A percentile compares a stretch with the other conserved stretches of the same genome.
Evolutionary conservation across 37 sponge, comb jelly and placozoan genomes (phyloP).

Genomic region (Aplysina aerophoba): DNA sequence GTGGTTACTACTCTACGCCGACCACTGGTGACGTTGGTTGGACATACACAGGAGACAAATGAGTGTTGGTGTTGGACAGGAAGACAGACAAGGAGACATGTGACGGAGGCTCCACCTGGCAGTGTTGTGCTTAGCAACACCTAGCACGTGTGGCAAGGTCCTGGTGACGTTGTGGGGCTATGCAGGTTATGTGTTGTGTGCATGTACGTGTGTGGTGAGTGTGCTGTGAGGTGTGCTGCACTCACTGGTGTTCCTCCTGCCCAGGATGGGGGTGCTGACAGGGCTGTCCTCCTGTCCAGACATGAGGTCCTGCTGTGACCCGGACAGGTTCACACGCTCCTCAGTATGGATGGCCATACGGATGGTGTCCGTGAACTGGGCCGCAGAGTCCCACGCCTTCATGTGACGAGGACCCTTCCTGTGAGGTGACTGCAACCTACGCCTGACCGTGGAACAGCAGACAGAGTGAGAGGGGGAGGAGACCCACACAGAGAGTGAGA

Average conservation of each 20-base stretch:
- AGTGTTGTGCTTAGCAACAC: no score
- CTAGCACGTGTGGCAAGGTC: no score
- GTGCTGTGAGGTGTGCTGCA: no score
- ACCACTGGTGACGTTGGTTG: not conserved
- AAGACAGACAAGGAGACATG: no score
- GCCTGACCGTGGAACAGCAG: no score
- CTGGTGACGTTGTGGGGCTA: no score
- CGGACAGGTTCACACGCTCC: not conserved
- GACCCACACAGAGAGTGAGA: no score
- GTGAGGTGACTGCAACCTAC: no score
- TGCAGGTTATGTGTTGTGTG: not conserved
- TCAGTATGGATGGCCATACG: not conserved
- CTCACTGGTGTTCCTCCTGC: not conserved
- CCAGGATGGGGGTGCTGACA: not conserved
- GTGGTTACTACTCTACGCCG: not conserved
- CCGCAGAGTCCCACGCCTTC: not conserved
- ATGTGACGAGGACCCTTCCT: not conserved
- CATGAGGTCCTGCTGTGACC: slow-evolving; percentile 28
- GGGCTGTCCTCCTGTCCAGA: not conserved
- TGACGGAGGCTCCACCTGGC: no score
- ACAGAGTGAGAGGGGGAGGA: no score
- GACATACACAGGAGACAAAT: not conserved
- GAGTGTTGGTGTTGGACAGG: not conserved
- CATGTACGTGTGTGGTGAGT: not conserved
- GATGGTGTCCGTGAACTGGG: not conserved